Conservation (phyloP, 2,888 invertebrate genomes). For the Agrotis clavis region DNA sequence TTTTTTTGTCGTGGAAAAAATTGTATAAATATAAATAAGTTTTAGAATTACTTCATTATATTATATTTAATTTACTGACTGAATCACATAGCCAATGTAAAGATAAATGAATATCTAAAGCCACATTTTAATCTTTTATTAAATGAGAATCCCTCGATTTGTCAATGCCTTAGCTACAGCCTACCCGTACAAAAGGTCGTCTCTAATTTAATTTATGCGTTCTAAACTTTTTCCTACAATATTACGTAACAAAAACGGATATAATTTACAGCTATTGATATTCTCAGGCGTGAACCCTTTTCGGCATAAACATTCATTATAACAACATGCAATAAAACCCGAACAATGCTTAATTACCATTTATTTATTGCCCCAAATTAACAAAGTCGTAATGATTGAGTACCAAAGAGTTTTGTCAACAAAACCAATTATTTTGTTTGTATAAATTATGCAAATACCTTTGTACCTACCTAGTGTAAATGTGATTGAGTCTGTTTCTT, state of each 20-base stretch:
- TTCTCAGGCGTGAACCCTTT: slow-evolving; percentile 64
- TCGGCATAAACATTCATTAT: slow-evolving; percentile 61
- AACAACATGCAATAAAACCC: slow-evolving; percentile 64
- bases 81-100: not conserved
- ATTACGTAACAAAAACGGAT: slow-evolving; percentile 44
- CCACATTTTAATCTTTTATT: not conserved
- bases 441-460: slow-evolving; percentile 72
- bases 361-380: slow-evolving; percentile 70
- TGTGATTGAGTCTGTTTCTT: slow-evolving; percentile 40
- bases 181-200: slow-evolving; percentile 18
- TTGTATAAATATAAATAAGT: too few relatives aligned
- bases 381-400: slow-evolving; percentile 66
- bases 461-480: slow-evolving; percentile 56
- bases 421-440: slow-evolving; percentile 65
- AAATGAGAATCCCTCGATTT: not conserved
- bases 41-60: not conserved
- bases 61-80: not conserved
- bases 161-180: not conserved
- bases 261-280: slow-evolving; percentile 63
- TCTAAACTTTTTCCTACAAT: slow-evolving; percentile 34
- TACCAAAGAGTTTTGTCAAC: slow-evolving; percentile 58
- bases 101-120: not conserved
- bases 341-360: slow-evolving; percentile 69
- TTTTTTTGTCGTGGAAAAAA: not conserved
- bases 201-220: slow-evolving; percentile 52